Conservation (phyloP, 2,888 invertebrate genomes). For the Leptopterna dolabrata region DNA sequence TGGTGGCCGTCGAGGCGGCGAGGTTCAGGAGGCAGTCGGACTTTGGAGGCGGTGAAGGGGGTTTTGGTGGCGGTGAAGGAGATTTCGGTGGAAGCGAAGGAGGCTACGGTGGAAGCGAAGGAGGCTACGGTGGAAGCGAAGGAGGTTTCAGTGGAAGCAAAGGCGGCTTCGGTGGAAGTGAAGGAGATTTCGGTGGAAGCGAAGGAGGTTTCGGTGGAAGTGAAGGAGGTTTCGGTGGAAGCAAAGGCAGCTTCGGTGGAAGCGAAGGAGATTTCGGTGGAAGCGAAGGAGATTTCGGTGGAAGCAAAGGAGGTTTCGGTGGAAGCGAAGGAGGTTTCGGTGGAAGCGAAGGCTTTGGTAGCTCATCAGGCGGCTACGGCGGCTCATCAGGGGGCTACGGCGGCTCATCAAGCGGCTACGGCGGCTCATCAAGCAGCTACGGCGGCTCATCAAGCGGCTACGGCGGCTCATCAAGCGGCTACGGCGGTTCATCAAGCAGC, state of each 20-base stretch:
- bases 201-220: background rate
- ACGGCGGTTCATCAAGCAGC: background rate
- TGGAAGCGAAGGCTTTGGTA: background rate
- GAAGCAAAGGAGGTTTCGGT: background rate
- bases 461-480: background rate
- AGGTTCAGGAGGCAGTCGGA: conserved; percentile 23
- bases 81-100: conserved; percentile 19
- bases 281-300: background rate
- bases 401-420: background rate
- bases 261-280: background rate
- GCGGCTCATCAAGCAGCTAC: background rate
- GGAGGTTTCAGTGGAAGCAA: background rate
- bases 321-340: background rate
- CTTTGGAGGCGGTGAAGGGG: conserved; percentile 7
- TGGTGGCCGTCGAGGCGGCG: background rate
- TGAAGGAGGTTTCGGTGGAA: background rate
- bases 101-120: background rate
- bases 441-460: background rate
- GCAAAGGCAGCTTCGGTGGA: background rate
- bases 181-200: conserved; percentile 10
- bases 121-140: conserved; percentile 14
- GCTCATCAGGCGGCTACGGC: too few species aligned
- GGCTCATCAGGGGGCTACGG: background rate
- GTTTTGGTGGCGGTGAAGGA: background rate
- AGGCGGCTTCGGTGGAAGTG: conserved; percentile 26